phyloP scores from a whole-genome alignment of 2,888 invertebrate species.

The Cheilosia grossa region DNA sequence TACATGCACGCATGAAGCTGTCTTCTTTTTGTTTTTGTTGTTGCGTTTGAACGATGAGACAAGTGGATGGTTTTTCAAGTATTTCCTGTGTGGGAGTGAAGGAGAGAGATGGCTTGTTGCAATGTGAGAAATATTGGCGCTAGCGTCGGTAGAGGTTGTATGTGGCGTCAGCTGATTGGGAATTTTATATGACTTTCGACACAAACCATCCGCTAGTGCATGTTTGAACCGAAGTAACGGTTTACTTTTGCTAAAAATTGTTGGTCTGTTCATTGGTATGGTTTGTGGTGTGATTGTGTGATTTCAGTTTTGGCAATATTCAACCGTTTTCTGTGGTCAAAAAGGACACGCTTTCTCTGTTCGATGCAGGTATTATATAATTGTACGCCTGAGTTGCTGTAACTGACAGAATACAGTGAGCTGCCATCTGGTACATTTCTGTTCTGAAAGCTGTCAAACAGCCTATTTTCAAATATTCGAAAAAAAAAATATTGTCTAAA shows the following conservation, averaged over 20 bases:
- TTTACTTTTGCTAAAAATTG: not conserved
- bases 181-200: conserved; percentile 14
- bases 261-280: too few relatives aligned
- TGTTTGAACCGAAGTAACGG: conserved; percentile 21
- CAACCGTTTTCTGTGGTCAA: too few relatives aligned
- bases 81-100: conserved; percentile 50
- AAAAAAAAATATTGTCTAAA: too few relatives aligned
- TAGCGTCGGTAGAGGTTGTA: conserved; percentile 3
- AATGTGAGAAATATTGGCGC: conserved; percentile 39
- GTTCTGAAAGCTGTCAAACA: too few relatives aligned
- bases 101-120: conserved; percentile 60
- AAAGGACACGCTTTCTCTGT: too few relatives aligned
- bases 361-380: too few relatives aligned
- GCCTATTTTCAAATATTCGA: too few relatives aligned
- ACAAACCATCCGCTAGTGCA: conserved; percentile 44
- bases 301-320: too few relatives aligned
- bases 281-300: too few relatives aligned
- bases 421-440: too few relatives aligned
- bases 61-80: conserved; percentile 18
- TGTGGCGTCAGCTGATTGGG: conserved; percentile 28
- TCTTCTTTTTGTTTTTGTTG: conserved; percentile 31
- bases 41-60: conserved; percentile 31
- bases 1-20: conserved; percentile 32
- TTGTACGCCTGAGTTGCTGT: too few relatives aligned
- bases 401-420: too few relatives aligned